Evolutionary conservation across 2,113 vertebrate species (phyloP).

Genomic region (Pelecanoides urinatrix): DNA sequence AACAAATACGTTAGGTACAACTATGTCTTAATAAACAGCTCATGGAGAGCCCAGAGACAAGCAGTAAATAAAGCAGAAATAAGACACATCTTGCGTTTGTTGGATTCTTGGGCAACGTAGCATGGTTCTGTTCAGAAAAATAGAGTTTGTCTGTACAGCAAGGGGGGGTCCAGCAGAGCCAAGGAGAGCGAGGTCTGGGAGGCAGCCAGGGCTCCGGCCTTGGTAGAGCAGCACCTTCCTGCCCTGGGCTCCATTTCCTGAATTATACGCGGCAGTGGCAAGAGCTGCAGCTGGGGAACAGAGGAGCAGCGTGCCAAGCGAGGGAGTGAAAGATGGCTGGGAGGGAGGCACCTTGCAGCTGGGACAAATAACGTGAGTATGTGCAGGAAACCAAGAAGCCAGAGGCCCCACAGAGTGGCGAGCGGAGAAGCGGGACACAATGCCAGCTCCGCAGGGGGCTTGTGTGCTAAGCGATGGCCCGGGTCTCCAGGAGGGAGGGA

Average conservation of each 20-base stretch:
- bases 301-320: background rate
- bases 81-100: background rate
- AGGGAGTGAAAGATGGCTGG: background rate
- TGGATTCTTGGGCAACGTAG: background rate
- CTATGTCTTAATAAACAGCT: background rate
- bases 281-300: background rate
- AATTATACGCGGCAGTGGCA: background rate
- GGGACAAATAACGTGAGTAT: background rate
- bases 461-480: rapidly evolving
- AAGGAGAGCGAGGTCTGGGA: background rate
- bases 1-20: background rate
- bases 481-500: background rate
- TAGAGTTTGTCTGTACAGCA: background rate
- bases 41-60: background rate
- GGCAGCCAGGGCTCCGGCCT: background rate
- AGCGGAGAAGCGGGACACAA: background rate
- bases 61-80: background rate
- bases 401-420: background rate
- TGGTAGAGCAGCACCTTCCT: background rate
- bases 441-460: background rate
- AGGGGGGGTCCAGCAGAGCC: background rate
- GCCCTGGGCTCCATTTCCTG: background rate
- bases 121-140: background rate
- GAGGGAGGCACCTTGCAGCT: background rate
- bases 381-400: background rate